phyloP scores from a whole-genome alignment of 2,113 vertebrate genomes.

The Gallinago media region DNA sequence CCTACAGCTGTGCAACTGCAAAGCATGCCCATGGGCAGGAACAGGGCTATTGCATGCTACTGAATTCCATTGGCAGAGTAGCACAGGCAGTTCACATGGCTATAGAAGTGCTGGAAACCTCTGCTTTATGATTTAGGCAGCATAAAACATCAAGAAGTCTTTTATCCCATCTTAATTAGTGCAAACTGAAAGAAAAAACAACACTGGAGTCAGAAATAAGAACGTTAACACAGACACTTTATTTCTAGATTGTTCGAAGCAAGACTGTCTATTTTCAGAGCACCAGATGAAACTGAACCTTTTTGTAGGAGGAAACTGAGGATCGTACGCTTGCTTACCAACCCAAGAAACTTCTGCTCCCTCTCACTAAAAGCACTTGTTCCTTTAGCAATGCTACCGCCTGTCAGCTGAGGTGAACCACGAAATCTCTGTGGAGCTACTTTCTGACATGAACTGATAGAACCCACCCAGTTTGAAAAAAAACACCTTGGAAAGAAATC shows the following conservation, averaged over 20 bases:
- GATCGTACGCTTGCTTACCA: background rate
- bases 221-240: background rate
- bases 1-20: background rate
- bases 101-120: background rate
- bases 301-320: background rate
- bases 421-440: fast-evolving
- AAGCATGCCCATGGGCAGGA: background rate
- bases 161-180: background rate
- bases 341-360: background rate
- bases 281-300: background rate
- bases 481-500: background rate
- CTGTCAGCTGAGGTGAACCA: background rate
- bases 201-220: background rate
- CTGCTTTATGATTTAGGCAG: background rate
- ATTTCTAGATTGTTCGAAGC: background rate
- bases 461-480: background rate
- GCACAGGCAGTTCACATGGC: background rate
- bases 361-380: background rate
- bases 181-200: constrained; percentile 3
- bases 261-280: background rate
- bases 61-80: background rate
- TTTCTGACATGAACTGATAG: background rate
- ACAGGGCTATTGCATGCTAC: background rate
- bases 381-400: background rate
- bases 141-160: background rate